These are phyloP conservation scores for Drosophila erecta DNA, from an alignment of 1,140 invertebrate species.

Conservation along the genomic window DNA sequence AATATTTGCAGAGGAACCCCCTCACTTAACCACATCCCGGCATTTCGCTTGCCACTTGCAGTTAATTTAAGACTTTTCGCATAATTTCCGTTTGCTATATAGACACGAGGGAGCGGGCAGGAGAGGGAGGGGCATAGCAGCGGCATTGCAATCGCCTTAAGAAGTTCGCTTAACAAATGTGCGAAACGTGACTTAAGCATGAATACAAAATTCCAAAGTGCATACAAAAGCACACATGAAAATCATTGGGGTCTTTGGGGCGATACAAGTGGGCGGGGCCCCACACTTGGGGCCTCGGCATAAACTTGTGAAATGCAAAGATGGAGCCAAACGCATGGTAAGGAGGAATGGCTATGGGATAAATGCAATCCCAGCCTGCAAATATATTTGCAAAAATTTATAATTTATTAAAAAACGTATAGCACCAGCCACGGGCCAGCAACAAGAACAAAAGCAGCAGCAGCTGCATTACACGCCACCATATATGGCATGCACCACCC, in stretches of 20 bases:
- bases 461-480: constrained; percentile 46
- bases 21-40: constrained; percentile 2
- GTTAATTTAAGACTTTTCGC: constrained; percentile 78
- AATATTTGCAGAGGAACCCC: constrained; percentile 10
- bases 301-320: constrained; percentile 74
- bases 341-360: constrained; percentile 47
- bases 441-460: constrained; percentile 42
- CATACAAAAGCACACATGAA: constrained; percentile 68
- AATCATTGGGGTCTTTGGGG: constrained; percentile 7
- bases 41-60: constrained; percentile 54
- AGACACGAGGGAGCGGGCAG: constrained; percentile 10
- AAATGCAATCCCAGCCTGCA: constrained; percentile 77
- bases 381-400: constrained; percentile 82
- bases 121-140: background rate
- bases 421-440: constrained; percentile 72
- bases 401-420: constrained; percentile 82
- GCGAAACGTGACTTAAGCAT: constrained; percentile 78
- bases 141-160: constrained; percentile 71
- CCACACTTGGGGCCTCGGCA: constrained; percentile 65
- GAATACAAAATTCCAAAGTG: constrained; percentile 77
- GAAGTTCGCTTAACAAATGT: constrained; percentile 81
- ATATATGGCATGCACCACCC: constrained; percentile 22
- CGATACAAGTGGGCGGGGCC: constrained; percentile 15
- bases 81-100: constrained; percentile 41
- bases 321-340: constrained; percentile 13